Evolutionary conservation across 2,888 invertebrate genomes (phyloP), one percentile per base, ranked within the genome.

Genomic region (Lymantria monacha): DNA sequence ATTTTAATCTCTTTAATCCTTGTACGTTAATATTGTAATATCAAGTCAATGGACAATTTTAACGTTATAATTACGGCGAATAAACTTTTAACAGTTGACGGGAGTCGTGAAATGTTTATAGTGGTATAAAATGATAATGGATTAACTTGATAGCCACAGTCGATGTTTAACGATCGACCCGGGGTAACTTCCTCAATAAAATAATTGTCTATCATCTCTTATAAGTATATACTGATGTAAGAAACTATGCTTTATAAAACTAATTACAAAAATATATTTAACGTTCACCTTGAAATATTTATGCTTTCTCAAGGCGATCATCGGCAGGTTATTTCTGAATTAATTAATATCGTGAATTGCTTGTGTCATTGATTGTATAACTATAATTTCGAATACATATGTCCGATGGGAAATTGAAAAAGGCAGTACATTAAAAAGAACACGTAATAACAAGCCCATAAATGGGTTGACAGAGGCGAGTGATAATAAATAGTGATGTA

Each of bases 151-250:
- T 87, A 80, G 83, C 76, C 78, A 71, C 77, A 79, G 79, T 75
- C 77, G 74, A 62, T 75, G 71, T 81, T 85, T 87, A 85, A 88
- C 83, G 86, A 85, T 72, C 83, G 76, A 69, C 79, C 81, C 71
- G 83, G 72, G 80, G 75, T 74, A 74, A 84, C 87, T 88, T 89
- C 89, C 90, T 87, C 88, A 85, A 88, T 90, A 89, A 89, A 89
- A 85, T 84, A 76, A 86, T 85, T 76, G 76, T 72, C 76, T 79
- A 76, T 76, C 76, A 72, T 74, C 69, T 66, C 61, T 59, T 68
- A 13, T 12, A 13, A n/a, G n/a, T n/a, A 1, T 22, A 51, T 65
- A 54, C 59, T 61, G 58, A 55, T 59, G 61, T 66, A 61, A 66
- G 65, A 67, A 63, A 67, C 59, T 59, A 60, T 49, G 48, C 56